phyloP scores from a whole-genome alignment of 2,888 invertebrate species.

The Cryptocephalus primarius region DNA sequence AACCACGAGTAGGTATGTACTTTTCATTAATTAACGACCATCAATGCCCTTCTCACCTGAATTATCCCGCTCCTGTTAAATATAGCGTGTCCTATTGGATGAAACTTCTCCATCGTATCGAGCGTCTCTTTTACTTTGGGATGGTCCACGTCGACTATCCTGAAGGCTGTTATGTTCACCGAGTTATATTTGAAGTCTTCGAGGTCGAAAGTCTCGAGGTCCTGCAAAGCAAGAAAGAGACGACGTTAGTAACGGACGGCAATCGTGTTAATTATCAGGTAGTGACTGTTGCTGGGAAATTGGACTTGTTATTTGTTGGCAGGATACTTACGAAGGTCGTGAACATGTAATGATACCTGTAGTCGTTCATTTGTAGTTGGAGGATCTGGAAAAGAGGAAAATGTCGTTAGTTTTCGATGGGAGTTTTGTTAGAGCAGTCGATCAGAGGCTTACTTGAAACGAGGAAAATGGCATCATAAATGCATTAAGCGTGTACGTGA shows the following conservation, averaged over 20 bases:
- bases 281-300: no score
- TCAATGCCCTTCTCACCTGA: slow-evolving; percentile 34
- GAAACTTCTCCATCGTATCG: slow-evolving; percentile 79
- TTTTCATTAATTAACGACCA: no score
- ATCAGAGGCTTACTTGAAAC: no score
- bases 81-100: slow-evolving; percentile 71
- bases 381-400: slow-evolving; percentile 55
- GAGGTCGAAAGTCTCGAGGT: slow-evolving; percentile 75
- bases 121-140: slow-evolving; percentile 63
- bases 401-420: no score
- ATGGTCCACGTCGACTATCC: slow-evolving; percentile 73
- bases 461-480: no score
- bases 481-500: no score
- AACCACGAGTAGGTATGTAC: no score
- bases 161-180: slow-evolving; percentile 91
- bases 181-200: slow-evolving; percentile 90
- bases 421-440: no score
- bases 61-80: slow-evolving; percentile 57
- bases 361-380: slow-evolving; percentile 92
- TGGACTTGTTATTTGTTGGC: not conserved
- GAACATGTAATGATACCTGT: slow-evolving; percentile 89
- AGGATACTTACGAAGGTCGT: slow-evolving; percentile 79
- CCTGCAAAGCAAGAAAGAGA: slow-evolving; percentile 41
- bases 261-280: no score
- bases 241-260: no score